phyloP scores from a whole-genome alignment of 1,140 invertebrate genomes.

The Drosophila bocqueti region DNA sequence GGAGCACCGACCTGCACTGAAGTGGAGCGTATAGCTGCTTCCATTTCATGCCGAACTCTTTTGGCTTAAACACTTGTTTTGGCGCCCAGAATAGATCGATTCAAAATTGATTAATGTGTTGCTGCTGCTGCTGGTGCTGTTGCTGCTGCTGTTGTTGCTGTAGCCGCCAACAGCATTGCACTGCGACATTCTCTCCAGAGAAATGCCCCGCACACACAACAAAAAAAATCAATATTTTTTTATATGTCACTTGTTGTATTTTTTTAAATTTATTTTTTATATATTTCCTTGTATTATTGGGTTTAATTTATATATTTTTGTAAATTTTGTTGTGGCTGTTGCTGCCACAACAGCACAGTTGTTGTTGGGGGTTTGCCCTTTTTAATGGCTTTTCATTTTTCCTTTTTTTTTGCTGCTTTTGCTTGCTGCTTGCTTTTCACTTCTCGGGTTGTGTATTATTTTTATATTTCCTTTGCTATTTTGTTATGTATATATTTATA shows the following conservation, averaged over 20 bases:
- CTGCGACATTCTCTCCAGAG: conserved; percentile 65
- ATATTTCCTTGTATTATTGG: too few species aligned
- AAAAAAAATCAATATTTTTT: conserved; percentile 12
- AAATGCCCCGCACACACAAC: conserved; percentile 29
- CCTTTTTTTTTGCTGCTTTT: background rate
- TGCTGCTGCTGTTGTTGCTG: conserved; percentile 27
- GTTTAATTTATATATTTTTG: conserved; percentile 6
- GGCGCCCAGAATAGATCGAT: conserved; percentile 61
- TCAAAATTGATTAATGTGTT: conserved; percentile 26
- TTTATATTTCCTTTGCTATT: background rate
- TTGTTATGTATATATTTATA: conserved; percentile 30
- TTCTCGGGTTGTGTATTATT: background rate
- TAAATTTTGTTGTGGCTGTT: conserved; percentile 13
- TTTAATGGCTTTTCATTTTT: conserved; percentile 19
- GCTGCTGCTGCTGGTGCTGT: conserved; percentile 25
- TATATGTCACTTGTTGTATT: conserved; percentile 6
- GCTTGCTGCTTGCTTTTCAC: conserved; percentile 8
- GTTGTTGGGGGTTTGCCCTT: background rate
- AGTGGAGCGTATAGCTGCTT: conserved; percentile 85
- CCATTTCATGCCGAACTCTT: conserved; percentile 85
- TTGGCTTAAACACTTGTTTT: conserved; percentile 83
- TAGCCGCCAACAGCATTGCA: conserved; percentile 66
- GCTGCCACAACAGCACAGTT: conserved; percentile 33
- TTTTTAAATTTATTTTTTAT: background rate
- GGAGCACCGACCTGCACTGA: conserved; percentile 85